phyloP scores from a whole-genome alignment of 2,797 vertebrate species.

The Botia almorhae region DNA sequence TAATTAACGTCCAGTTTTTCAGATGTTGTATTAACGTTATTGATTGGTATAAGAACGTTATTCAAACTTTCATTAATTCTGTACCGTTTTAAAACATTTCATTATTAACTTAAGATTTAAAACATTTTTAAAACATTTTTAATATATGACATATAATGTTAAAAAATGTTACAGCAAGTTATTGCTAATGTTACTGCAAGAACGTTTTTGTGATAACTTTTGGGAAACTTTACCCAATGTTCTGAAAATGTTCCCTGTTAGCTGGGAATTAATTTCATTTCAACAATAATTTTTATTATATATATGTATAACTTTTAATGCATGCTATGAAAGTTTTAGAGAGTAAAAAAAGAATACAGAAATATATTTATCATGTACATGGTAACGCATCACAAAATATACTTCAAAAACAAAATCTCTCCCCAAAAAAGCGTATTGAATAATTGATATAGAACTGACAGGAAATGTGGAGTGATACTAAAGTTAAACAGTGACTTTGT shows the following conservation, averaged over 20 bases:
- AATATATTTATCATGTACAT: slow-evolving; percentile 8
- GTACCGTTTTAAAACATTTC: too few relatives aligned
- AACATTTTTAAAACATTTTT: too few relatives aligned
- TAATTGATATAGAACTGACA: not conserved
- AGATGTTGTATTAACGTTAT: too few relatives aligned
- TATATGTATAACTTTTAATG: not conserved
- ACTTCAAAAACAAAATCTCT: not conserved
- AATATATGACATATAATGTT: too few relatives aligned
- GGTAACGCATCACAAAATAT: not conserved
- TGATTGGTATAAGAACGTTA: too few relatives aligned
- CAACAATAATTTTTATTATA: not conserved
- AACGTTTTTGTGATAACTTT: not conserved
- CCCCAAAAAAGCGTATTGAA: not conserved
- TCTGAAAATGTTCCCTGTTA: too few relatives aligned
- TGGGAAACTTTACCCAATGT: too few relatives aligned
- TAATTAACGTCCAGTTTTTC: not conserved
- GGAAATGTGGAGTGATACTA: not conserved
- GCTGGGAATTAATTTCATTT: not conserved
- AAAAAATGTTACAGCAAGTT: too few relatives aligned
- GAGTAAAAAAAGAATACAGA: not conserved
- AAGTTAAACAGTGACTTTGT: not conserved
- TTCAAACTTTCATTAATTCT: too few relatives aligned
- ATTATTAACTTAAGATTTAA: too few relatives aligned
- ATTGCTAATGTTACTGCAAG: not conserved
- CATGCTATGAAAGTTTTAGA: slow-evolving; percentile 11